phyloP scores from a whole-genome alignment of 2,888 invertebrate species.

The Drosophila emarginata region DNA sequence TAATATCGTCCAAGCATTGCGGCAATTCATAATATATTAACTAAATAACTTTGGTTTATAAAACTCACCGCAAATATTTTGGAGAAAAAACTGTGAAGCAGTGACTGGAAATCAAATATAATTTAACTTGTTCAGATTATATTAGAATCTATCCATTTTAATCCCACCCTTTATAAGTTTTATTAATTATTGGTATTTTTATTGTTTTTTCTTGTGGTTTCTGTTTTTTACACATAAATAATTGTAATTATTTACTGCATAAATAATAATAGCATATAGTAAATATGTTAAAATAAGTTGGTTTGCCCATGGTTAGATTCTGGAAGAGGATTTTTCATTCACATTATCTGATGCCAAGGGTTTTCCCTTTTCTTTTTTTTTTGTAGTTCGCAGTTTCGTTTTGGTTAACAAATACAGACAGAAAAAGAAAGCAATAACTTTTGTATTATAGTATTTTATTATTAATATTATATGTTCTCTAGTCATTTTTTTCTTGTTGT shows the following conservation, averaged over 20 bases:
- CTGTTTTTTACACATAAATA: slow-evolving; percentile 62
- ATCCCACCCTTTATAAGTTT: not conserved
- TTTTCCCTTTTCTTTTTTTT: slow-evolving; percentile 5
- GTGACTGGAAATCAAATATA: too few relatives aligned
- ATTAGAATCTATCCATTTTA: too few relatives aligned
- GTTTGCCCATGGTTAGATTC: not conserved
- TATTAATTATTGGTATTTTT: slow-evolving; percentile 41
- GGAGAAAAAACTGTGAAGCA: too few relatives aligned
- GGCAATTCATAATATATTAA: too few relatives aligned
- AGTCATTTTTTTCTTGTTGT: slow-evolving; percentile 43
- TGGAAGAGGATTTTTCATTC: not conserved
- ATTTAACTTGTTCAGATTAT: too few relatives aligned
- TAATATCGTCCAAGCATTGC: too few relatives aligned
- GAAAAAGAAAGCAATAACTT: slow-evolving; percentile 59
- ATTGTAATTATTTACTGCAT: slow-evolving; percentile 59
- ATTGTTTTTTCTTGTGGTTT: slow-evolving; percentile 25
- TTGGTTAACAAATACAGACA: slow-evolving; percentile 63
- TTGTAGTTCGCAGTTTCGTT: slow-evolving; percentile 19
- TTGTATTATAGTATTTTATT: slow-evolving; percentile 51
- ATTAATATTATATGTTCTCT: slow-evolving; percentile 52
- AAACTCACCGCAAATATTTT: too few relatives aligned
- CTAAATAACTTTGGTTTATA: too few relatives aligned
- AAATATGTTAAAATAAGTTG: slow-evolving; percentile 44
- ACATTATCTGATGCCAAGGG: not conserved
- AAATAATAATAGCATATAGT: slow-evolving; percentile 52